phyloP scores from a whole-genome alignment of 2,888 invertebrate species.

The Oligia latruncula region DNA sequence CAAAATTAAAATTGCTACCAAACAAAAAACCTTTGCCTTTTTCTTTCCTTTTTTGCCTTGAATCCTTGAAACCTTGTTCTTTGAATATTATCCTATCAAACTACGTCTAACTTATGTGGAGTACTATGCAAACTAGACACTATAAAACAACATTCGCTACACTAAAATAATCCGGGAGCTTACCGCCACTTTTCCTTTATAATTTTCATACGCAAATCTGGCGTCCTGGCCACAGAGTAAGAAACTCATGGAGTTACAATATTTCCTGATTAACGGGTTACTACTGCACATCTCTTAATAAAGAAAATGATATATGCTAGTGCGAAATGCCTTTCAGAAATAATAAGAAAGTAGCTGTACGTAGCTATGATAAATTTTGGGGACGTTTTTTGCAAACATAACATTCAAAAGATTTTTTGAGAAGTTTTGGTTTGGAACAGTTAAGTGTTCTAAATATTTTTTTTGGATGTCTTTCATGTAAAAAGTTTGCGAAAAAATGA shows the following conservation, averaged over 20 bases:
- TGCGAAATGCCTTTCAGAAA: too few species aligned
- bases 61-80: constrained; percentile 1
- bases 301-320: neutral
- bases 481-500: too few species aligned
- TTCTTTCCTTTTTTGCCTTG: too few species aligned
- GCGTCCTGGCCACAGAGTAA: constrained; percentile 16
- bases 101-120: constrained; percentile 11
- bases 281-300: neutral
- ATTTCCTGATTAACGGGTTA: neutral
- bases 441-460: neutral
- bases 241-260: constrained; percentile 7
- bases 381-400: too few species aligned
- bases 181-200: constrained; percentile 64
- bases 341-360: too few species aligned
- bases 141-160: constrained; percentile 35
- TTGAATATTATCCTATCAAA: constrained; percentile 14
- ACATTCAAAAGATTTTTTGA: too few species aligned
- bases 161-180: constrained; percentile 54
- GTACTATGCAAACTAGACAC: constrained; percentile 36
- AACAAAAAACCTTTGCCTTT: neutral
- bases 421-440: neutral
- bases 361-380: too few species aligned
- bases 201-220: constrained; percentile 67
- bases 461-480: too few species aligned
- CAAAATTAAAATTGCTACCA: constrained; percentile 1